Evolutionary conservation across 2,888 invertebrate genomes (phyloP), one percentile per base, ranked within the genome.

Genomic region (Hartigia nigra): DNA sequence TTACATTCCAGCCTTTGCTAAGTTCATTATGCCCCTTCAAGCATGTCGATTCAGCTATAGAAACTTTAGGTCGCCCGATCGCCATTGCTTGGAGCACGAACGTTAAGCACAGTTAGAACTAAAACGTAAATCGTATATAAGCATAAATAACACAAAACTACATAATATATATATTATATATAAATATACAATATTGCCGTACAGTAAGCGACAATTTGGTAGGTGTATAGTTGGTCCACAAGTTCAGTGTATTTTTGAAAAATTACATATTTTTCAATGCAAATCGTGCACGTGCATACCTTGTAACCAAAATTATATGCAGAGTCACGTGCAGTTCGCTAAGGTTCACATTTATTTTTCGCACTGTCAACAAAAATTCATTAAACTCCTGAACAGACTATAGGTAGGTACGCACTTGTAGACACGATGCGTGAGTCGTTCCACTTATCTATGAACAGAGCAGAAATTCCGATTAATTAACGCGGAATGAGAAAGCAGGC

Each of bases 371-470:
- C 76, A 55, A 36, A 31, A 23, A 23, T 23, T 9, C 55, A 23
- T 55, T 23, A 9, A 9, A 55, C 23, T 55, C 55, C 9, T 23
- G 55, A 4, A 9, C 55, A 23, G 55, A 55, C 55, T 23, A 23
- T 39, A 39, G 39, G 39, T 23, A 23, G 55, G 55, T 55, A 39
- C 14, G 37, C 77, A 31, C 70, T 74, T 31, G 69, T 74, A 72
- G 76, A 81, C 72, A 79, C 76, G 77, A 75, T 31, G 78, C 79
- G 81, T 81, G 77, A 72, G 31, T 72, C 84, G 88, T 88, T 87
- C 87, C 84, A 88, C 87, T 89, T 88, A 87, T 87, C 85, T 84
- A 79, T 76, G 81, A 78, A 84, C 84, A 83, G 85, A 86, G 86
- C 85, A 85, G 86, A 88, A 87, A 87, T 84, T 82, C 75, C 79